Percentiles rank a stretch among this genome's conserved stretches.
Conservation (phyloP, 2,113 vertebrate species). For the Argyrosomus japonicus region DNA sequence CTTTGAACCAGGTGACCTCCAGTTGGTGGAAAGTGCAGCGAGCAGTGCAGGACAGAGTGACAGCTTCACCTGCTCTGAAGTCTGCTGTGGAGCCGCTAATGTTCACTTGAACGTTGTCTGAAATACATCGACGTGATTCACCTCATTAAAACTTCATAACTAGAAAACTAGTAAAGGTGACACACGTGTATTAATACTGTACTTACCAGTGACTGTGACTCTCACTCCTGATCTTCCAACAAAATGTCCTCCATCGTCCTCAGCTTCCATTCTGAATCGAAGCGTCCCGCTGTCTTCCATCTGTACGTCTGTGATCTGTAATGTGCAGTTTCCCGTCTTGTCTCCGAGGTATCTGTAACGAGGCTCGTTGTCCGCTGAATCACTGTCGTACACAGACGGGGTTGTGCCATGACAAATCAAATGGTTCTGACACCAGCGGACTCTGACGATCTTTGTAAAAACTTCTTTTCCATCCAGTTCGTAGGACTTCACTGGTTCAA, state of each 20-base stretch:
- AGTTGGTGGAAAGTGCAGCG: not conserved
- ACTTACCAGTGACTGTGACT: conserved; percentile 9
- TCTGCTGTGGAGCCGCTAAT: not conserved
- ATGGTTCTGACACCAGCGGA: conserved; percentile 39
- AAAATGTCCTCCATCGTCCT: fast-evolving
- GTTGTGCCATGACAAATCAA: fast-evolving
- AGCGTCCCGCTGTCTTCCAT: fast-evolving
- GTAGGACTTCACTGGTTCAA: not conserved
- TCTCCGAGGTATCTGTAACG: conserved; percentile 62
- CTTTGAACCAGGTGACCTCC: conserved; percentile 46
- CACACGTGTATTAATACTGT: no score
- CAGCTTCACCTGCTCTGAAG: fast-evolving
- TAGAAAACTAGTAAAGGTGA: no score
- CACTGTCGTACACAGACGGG: conserved; percentile 16
- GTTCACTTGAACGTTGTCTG: fast-evolving
- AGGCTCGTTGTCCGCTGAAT: fast-evolving
- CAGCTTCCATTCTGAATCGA: conserved; percentile 56
- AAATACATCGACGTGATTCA: not conserved
- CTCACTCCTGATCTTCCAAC: fast-evolving
- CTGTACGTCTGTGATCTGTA: conserved; percentile 43
- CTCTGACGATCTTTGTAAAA: fast-evolving
- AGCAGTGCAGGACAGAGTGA: conserved; percentile 15
- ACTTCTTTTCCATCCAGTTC: fast-evolving
- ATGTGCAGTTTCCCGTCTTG: conserved; percentile 29
- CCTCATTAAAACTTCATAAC: no score